Percentiles rank a stretch among this genome's conserved stretches.
These are phyloP conservation scores for Falco naumanni DNA, from an alignment of 2,797 vertebrate species.

Conservation along the genomic window DNA sequence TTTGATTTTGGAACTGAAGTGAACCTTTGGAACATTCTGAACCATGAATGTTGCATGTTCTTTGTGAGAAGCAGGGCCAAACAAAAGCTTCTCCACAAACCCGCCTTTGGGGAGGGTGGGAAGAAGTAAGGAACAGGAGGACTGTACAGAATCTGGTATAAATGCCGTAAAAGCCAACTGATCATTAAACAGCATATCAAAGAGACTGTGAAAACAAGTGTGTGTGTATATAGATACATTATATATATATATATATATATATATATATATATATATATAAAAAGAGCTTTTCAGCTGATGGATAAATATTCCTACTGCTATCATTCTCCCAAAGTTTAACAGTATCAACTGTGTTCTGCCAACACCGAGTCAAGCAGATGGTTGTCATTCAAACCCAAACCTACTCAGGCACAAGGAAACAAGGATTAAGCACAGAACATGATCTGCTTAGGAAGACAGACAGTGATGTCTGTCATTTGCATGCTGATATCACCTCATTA, in stretches of 20 bases:
- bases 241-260: no score
- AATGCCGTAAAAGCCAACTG: background rate
- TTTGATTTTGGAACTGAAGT: background rate
- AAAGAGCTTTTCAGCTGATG: background rate
- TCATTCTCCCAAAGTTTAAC: background rate
- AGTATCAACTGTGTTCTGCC: background rate
- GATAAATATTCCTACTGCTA: background rate
- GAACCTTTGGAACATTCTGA: background rate
- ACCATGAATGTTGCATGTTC: background rate
- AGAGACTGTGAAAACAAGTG: background rate
- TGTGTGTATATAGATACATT: no score
- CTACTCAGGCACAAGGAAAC: background rate
- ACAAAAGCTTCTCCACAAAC: background rate
- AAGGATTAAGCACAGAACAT: background rate
- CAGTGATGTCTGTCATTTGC: background rate
- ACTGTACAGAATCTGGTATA: background rate
- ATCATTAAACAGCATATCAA: background rate
- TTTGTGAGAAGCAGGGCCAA: background rate
- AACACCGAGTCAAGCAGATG: background rate
- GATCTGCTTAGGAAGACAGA: background rate
- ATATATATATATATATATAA: background rate
- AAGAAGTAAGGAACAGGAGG: background rate
- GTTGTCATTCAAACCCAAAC: background rate
- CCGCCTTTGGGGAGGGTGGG: background rate
- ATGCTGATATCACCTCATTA: background rate